These are phyloP conservation scores for Sarcophilus harrisii DNA, from an alignment of 2,797 vertebrate genomes.

Conservation along the genomic window DNA sequence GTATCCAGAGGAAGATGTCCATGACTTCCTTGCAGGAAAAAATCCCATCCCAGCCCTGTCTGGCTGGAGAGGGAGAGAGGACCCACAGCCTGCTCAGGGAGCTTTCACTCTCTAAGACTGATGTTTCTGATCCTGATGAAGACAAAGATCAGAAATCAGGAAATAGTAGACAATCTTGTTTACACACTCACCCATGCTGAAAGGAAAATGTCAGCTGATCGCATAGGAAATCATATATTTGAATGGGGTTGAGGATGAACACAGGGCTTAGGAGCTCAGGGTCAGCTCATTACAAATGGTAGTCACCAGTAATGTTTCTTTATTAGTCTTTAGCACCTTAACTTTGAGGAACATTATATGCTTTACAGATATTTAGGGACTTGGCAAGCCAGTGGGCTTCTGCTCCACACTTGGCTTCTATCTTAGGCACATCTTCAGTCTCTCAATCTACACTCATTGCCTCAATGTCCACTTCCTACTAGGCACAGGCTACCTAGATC, in stretches of 20 bases:
- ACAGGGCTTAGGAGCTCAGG: background rate
- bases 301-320: background rate
- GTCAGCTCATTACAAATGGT: background rate
- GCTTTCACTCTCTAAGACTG: background rate
- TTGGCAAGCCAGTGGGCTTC: background rate
- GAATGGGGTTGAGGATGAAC: background rate
- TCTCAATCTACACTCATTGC: background rate
- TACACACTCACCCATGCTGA: slow-evolving; percentile 34
- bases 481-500: background rate
- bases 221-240: slow-evolving; percentile 60
- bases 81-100: background rate
- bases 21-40: slow-evolving; percentile 50
- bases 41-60: slow-evolving; percentile 25
- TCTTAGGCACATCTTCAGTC: background rate
- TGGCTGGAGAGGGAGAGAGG: background rate
- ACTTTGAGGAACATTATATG: background rate
- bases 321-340: background rate
- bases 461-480: background rate
- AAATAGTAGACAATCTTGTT: slow-evolving; percentile 64
- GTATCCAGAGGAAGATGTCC: slow-evolving; percentile 62
- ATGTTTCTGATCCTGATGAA: background rate
- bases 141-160: slow-evolving; percentile 65
- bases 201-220: slow-evolving; percentile 60
- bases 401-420: background rate
- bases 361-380: too few species aligned